These are phyloP conservation scores for Myiotriccus ornatus DNA, from an alignment of 2,797 vertebrate species.

Conservation along the genomic window DNA sequence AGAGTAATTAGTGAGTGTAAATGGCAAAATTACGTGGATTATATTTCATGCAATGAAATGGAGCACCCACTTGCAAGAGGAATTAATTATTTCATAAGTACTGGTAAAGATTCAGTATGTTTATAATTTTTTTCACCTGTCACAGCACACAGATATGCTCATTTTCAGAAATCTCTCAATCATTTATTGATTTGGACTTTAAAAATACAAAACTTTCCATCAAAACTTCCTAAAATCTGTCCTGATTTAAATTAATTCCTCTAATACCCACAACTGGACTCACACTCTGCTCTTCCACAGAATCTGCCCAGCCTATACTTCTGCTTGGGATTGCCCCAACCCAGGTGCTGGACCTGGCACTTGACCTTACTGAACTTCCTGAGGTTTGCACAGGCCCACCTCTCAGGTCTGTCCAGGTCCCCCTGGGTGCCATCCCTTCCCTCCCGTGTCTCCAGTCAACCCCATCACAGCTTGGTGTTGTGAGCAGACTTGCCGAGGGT, in stretches of 20 bases:
- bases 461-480: background rate
- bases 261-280: background rate
- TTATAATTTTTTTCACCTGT: background rate
- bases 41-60: background rate
- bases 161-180: background rate
- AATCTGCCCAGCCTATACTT: background rate
- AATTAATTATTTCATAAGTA: background rate
- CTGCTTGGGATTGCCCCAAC: background rate
- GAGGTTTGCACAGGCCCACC: background rate
- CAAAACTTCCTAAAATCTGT: background rate
- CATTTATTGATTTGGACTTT: background rate
- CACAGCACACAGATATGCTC: background rate
- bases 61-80: background rate
- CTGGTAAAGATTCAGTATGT: background rate
- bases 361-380: background rate
- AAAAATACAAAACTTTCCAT: background rate
- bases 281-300: background rate
- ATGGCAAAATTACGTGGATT: background rate
- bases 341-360: background rate
- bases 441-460: background rate
- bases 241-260: background rate
- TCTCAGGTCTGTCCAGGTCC: background rate
- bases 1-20: background rate
- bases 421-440: background rate
- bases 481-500: background rate